Conservation (phyloP, 1,140 invertebrate species). For the Acyrthosiphon pisum region DNA sequence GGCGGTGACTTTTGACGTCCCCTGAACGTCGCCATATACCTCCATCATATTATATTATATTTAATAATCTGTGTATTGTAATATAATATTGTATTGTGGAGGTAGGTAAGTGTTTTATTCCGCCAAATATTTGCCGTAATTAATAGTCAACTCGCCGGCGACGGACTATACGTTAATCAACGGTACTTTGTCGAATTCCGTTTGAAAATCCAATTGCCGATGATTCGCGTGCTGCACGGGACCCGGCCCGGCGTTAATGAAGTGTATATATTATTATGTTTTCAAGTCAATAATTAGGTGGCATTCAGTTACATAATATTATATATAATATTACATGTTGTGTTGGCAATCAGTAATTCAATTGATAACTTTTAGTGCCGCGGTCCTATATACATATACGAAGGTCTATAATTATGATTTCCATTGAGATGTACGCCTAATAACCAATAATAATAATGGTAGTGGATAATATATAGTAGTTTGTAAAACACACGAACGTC, state of each 20-base stretch:
- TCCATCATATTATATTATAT: neutral
- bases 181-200: neutral
- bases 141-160: neutral
- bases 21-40: too few species aligned
- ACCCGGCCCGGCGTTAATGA: neutral
- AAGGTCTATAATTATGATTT: neutral
- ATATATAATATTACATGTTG: neutral
- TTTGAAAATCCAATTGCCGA: neutral
- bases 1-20: neutral
- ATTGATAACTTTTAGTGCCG: neutral
- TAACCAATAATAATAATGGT: neutral
- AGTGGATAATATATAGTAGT: neutral
- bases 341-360: neutral
- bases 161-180: neutral
- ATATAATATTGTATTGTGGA: neutral
- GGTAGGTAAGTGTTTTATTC: neutral
- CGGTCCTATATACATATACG: neutral
- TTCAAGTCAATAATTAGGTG: neutral
- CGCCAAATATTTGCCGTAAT: neutral
- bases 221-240: neutral
- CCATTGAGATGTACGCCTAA: neutral
- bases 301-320: neutral
- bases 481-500: neutral
- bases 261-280: conserved; percentile 1
- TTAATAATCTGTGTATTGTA: neutral